Evolutionary conservation across 2,888 invertebrate genomes (phyloP).

Genomic region (Calliphora vomitoria): DNA sequence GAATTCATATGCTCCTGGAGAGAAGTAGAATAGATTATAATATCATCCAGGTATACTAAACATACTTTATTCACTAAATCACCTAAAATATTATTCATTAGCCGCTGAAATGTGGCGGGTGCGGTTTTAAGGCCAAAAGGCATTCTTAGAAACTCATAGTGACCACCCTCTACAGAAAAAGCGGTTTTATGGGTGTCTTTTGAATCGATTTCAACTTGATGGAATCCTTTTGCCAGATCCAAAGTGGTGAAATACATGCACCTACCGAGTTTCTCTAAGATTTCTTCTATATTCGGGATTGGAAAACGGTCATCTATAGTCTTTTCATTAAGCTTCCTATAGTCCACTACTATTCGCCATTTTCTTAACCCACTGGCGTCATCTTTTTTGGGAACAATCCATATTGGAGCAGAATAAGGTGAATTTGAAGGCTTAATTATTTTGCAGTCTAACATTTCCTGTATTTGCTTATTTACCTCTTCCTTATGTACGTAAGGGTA

Average conservation of each 20-base stretch:
- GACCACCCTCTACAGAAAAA: constrained; percentile 30
- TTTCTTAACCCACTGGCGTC: constrained; percentile 30
- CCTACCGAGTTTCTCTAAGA: constrained; percentile 54
- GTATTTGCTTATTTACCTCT: constrained; percentile 47
- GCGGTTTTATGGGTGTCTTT: constrained; percentile 6
- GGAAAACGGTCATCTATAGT: constrained; percentile 55
- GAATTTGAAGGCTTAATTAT: constrained; percentile 50
- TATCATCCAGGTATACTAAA: constrained; percentile 35
- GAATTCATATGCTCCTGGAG: constrained; percentile 5
- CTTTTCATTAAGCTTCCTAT: constrained; percentile 42
- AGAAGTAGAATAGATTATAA: constrained; percentile 22
- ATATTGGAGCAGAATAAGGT: constrained; percentile 36
- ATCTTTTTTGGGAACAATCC: constrained; percentile 46
- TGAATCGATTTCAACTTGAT: not conserved
- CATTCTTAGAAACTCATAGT: not conserved
- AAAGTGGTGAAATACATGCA: constrained; percentile 32
- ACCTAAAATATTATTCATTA: constrained; percentile 20
- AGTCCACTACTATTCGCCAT: constrained; percentile 53
- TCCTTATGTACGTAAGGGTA: constrained; percentile 47
- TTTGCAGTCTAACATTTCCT: constrained; percentile 47
- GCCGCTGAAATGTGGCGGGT: constrained; percentile 26
- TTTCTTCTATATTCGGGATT: constrained; percentile 58
- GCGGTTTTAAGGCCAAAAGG: constrained; percentile 20
- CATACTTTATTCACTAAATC: constrained; percentile 21
- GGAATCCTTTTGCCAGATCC: constrained; percentile 7